phyloP scores from a whole-genome alignment of 1,140 invertebrate genomes.

The Drosophila lacertosa region DNA sequence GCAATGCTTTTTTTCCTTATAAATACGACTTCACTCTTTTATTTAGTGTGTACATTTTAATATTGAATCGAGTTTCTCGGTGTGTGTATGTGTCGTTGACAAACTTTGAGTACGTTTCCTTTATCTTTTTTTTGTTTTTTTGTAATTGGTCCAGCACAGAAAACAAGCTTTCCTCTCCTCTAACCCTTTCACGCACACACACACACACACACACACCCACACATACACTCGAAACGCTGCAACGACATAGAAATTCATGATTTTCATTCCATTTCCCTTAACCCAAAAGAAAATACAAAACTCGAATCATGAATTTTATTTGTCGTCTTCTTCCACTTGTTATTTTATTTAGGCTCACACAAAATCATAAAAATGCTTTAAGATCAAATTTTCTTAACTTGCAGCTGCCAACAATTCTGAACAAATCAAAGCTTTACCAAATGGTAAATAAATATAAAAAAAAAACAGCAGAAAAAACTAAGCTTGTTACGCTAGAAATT shows the following conservation, averaged over 20 bases:
- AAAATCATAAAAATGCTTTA: conserved; percentile 59
- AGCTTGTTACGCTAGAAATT: conserved; percentile 26
- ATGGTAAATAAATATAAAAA: conserved; percentile 51
- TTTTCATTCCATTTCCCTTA: conserved; percentile 29
- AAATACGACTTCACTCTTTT: conserved; percentile 35
- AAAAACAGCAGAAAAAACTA: background rate
- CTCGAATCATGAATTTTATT: conserved; percentile 60
- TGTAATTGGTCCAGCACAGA: conserved; percentile 63
- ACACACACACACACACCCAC: conserved; percentile 1
- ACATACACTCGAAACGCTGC: conserved; percentile 17
- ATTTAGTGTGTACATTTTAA: conserved; percentile 32
- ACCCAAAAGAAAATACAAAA: background rate
- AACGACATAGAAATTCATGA: conserved; percentile 24
- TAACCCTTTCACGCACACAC: conserved; percentile 8
- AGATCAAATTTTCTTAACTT: conserved; percentile 54
- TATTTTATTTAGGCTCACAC: conserved; percentile 60
- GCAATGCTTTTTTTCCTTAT: conserved; percentile 44
- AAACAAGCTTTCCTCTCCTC: conserved; percentile 39
- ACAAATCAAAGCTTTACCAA: conserved; percentile 46
- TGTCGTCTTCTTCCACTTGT: conserved; percentile 45
- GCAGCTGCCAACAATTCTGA: conserved; percentile 52
- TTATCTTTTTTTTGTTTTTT: too few relatives aligned
- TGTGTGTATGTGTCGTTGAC: conserved; percentile 66
- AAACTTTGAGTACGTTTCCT: conserved; percentile 36
- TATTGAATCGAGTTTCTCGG: conserved; percentile 48